Base-by-base conservation (phyloP, 2,113 vertebrate species). In the Petromus typicus region DNA sequence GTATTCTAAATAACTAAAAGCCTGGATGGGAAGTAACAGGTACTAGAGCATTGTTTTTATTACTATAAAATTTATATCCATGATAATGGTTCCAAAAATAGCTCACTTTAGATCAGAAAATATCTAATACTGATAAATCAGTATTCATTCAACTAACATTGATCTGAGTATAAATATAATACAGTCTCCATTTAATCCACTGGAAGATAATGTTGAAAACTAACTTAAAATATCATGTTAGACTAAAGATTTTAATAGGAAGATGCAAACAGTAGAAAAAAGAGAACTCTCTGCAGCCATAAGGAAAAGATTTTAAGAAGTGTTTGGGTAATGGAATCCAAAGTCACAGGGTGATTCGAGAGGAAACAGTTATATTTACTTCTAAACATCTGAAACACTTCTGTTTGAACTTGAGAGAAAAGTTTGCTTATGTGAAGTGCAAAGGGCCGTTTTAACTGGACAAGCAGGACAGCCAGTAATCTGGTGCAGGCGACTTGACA, bases 1-100 rank as follows among this genome's bases (percentile, higher is more conserved):
- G 18, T 63, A 82, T n/a, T 86, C 37, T 86, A 37, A 96, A 95
- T 91, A 67, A 90, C 5, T 93, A 34, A 95, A 94, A 86, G 64
- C 63, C 30, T 89, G 16, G 51, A 83, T 73, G 75, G 90, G 32
- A 59, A 92, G 56, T 90, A 95, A n/a, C 3, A 85, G 9, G 51
- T 75, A 78, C 57, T 81, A 2, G 48, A 91, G 89, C 18, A 67
- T 76, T 86, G 88, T 57, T 97, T 88, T 94, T 86, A 89, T 93
- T 86, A 83, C 1, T 43, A 75, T 83, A 89, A 9, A 84, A 90
- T 93, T 91, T 79, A 80, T 79, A 97, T 63, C 13, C 27, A 89
- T 14, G 7, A 91, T 63, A 48, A 76, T 32, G 63, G 48, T 23
- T 67, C n/a, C 27, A 82, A 54, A 91, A 93, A 67, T n/a, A n/a